A percentile compares a stretch with the other conserved stretches of the same genome.
Conservation (phyloP, 2,888 invertebrate species). For the Dynastes hyllus region DNA sequence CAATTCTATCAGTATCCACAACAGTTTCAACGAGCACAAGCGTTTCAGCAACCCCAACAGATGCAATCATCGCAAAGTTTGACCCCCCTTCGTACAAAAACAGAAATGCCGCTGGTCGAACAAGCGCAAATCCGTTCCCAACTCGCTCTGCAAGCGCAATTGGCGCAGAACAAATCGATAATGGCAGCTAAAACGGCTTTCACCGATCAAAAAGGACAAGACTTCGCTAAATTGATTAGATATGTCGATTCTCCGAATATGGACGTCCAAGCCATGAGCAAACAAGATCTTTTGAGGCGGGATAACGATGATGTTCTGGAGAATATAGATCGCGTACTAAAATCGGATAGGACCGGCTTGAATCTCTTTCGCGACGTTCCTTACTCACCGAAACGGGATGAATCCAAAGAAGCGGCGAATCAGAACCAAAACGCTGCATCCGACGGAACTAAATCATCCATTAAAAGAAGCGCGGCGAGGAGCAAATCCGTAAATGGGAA, state of each 20-base stretch:
- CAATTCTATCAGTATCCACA: conserved; percentile 17
- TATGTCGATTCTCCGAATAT: conserved; percentile 46
- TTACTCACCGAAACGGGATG: conserved; percentile 14
- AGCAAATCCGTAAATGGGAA: conserved; percentile 11
- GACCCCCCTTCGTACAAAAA: neutral
- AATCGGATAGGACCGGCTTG: conserved; percentile 49
- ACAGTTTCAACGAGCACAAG: neutral
- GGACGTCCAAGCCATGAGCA: conserved; percentile 24
- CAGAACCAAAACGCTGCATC: conserved; percentile 7
- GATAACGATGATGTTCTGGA: conserved; percentile 50
- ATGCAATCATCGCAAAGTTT: neutral
- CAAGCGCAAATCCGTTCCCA: neutral
- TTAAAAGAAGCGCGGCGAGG: neutral
- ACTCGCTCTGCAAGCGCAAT: neutral
- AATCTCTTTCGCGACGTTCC: conserved; percentile 37
- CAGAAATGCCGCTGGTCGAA: neutral
- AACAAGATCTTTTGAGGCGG: conserved; percentile 46
- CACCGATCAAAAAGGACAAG: conserved; percentile 30
- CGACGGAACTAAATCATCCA: conserved; percentile 5
- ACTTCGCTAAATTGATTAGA: conserved; percentile 43
- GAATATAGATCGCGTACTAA: conserved; percentile 49
- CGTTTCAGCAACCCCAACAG: conserved; percentile 31
- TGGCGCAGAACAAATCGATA: neutral
- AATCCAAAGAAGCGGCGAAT: conserved; percentile 9
- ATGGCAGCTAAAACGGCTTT: neutral